Conservation (phyloP, 2,888 invertebrate genomes). For the Dryomyza anilis region DNA sequence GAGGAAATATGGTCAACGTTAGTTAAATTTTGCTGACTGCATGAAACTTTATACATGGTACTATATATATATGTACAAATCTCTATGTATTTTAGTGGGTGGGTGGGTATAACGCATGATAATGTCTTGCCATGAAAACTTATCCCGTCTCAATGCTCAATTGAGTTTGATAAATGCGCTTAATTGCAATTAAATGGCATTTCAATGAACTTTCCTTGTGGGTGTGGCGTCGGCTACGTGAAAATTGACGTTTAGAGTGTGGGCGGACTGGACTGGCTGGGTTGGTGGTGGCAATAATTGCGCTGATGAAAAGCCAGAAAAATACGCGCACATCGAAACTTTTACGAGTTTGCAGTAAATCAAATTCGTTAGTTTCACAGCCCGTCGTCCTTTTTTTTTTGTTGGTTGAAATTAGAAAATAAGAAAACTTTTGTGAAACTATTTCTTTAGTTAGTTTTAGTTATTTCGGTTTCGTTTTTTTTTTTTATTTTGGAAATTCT, state of each 20-base stretch:
- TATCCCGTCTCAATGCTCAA: constrained; percentile 35
- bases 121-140: background rate
- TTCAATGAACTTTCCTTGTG: constrained; percentile 39
- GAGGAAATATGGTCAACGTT: too few species aligned
- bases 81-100: too few species aligned
- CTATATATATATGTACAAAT: too few species aligned
- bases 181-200: constrained; percentile 47
- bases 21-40: too few species aligned
- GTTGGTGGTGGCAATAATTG: constrained; percentile 5
- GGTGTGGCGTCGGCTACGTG: background rate
- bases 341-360: constrained; percentile 14
- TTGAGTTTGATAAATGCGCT: constrained; percentile 45
- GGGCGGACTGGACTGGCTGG: background rate
- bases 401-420: constrained; percentile 2
- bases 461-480: background rate
- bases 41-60: too few species aligned
- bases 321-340: background rate
- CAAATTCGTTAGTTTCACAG: constrained; percentile 4
- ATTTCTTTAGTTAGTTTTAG: too few species aligned
- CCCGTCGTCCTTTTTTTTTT: background rate
- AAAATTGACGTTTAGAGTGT: background rate
- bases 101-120: too few species aligned
- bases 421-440: background rate
- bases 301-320: background rate
- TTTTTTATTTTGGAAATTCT: too few species aligned